Evolutionary conservation across 2,888 invertebrate species (phyloP).

Genomic region (Pristionchus japonicus): DNA sequence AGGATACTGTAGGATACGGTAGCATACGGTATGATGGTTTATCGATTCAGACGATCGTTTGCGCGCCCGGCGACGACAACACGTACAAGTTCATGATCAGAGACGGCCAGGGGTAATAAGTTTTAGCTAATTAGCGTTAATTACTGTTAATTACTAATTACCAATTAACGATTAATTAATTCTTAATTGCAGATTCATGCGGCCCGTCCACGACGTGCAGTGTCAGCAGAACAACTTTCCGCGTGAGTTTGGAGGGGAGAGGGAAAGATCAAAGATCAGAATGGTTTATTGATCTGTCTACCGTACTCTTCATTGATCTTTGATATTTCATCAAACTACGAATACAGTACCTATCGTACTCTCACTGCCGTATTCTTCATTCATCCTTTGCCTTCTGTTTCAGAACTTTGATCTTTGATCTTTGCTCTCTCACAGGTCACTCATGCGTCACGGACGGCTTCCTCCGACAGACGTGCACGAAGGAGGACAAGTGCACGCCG

Average conservation of each 20-base stretch:
- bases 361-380: neutral
- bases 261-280: no score
- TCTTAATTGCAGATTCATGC: neutral
- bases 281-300: no score
- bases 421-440: neutral
- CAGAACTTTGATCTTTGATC: neutral
- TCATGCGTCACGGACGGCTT: conserved; percentile 26
- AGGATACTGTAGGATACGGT: neutral
- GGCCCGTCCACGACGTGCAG: neutral
- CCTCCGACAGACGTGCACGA: neutral
- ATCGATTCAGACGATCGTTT: neutral
- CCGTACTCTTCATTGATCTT: neutral
- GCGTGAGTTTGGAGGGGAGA: neutral
- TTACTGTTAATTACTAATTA: neutral
- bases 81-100: neutral
- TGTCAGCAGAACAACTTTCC: conserved; percentile 3
- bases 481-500: neutral
- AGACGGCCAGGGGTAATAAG: neutral
- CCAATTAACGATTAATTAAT: neutral
- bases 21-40: neutral
- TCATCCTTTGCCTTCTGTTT: neutral
- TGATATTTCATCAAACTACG: neutral
- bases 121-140: neutral
- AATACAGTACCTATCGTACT: neutral
- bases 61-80: neutral